Percentiles rank a stretch among this genome's conserved stretches.
Conservation (phyloP, 2,888 invertebrate genomes). For the Noctua janthina region DNA sequence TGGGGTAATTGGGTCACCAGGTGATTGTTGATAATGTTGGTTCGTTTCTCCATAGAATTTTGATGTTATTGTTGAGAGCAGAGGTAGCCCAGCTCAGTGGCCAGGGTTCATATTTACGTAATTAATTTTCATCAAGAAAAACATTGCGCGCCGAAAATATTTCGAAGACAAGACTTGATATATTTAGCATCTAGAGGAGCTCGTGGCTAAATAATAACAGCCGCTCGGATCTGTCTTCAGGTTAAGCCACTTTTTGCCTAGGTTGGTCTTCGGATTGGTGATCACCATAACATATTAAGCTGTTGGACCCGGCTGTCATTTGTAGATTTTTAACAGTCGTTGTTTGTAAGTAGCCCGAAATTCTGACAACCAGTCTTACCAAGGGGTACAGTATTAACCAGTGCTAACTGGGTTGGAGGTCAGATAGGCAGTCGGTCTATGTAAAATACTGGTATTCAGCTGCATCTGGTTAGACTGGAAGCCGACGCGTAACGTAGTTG, state of each 20-base stretch:
- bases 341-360: no score
- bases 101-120: not conserved
- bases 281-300: no score
- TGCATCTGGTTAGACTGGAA: no score
- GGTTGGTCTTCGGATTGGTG: not conserved
- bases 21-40: not conserved
- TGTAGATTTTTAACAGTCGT: no score
- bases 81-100: not conserved
- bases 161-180: not conserved
- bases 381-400: no score
- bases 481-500: no score
- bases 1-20: conserved; percentile 2
- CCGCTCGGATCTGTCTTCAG: not conserved
- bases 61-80: not conserved
- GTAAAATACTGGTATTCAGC: no score
- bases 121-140: not conserved
- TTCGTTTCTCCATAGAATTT: not conserved
- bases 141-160: not conserved
- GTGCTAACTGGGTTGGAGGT: no score
- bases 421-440: no score
- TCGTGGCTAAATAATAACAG: not conserved
- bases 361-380: no score
- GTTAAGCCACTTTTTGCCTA: not conserved
- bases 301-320: no score
- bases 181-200: not conserved